A percentile compares a stretch with the other conserved stretches of the same genome.
Evolutionary conservation across 2,888 invertebrate genomes (phyloP).

Genomic region (Hylaea fasciaria): DNA sequence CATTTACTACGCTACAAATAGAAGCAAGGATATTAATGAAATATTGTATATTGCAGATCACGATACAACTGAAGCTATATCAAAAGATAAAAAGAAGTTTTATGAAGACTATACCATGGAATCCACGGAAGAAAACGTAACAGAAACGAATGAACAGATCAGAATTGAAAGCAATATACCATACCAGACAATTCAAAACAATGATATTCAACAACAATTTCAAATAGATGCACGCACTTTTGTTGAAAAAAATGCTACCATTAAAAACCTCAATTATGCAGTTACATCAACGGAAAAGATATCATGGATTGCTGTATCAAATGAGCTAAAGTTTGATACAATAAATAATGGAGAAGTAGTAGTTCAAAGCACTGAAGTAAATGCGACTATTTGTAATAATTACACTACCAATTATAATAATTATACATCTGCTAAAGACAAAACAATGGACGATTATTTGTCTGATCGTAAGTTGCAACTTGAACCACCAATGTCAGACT

Average conservation of each 20-base stretch:
- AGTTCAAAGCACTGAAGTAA: slow-evolving; percentile 11
- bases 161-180: slow-evolving; percentile 23
- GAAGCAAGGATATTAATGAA: slow-evolving; percentile 38
- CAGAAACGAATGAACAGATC: slow-evolving; percentile 10
- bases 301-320: background rate
- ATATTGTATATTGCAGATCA: slow-evolving; percentile 65
- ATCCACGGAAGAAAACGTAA: slow-evolving; percentile 41
- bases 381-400: slow-evolving; percentile 14
- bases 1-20: slow-evolving; percentile 35
- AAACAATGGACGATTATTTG: slow-evolving; percentile 60
- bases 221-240: background rate
- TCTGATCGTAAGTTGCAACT: slow-evolving; percentile 67
- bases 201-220: background rate
- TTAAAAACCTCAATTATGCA: background rate
- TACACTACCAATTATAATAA: slow-evolving; percentile 35
- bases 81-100: slow-evolving; percentile 50
- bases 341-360: slow-evolving; percentile 1
- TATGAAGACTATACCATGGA: slow-evolving; percentile 62
- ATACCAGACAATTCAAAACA: too few species aligned
- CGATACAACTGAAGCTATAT: slow-evolving; percentile 42
- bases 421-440: slow-evolving; percentile 24
- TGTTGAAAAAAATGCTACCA: slow-evolving; percentile 13
- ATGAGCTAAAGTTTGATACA: background rate
- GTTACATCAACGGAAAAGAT: background rate
- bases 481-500: slow-evolving; percentile 22